Evolutionary conservation across 2,797 vertebrate genomes (phyloP).

Genomic region (Danio tinwini): DNA sequence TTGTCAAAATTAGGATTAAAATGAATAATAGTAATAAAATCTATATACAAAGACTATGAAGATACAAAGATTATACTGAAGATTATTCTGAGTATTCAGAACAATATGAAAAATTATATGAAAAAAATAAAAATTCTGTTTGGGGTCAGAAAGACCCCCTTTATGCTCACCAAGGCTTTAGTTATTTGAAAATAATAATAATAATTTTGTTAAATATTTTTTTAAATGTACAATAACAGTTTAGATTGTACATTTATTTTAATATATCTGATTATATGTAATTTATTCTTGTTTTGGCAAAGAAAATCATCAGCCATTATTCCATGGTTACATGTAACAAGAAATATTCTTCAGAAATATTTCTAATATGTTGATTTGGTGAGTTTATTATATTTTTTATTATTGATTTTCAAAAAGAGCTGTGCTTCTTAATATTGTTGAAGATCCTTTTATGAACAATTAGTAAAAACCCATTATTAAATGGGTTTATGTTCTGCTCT

Average conservation of each 20-base stretch:
- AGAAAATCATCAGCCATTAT: background rate
- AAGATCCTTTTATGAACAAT: too few species aligned
- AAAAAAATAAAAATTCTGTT: background rate
- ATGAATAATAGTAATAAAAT: too few species aligned
- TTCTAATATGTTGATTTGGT: background rate
- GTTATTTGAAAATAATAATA: too few species aligned
- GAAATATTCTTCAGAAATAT: background rate
- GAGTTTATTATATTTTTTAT: background rate
- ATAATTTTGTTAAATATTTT: background rate
- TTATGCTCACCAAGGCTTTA: background rate
- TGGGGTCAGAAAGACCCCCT: too few species aligned
- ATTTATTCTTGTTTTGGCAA: background rate
- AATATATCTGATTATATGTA: background rate
- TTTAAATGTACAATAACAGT: background rate
- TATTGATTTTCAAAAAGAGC: background rate
- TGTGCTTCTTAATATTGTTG: background rate
- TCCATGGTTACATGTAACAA: background rate
- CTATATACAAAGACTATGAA: too few species aligned
- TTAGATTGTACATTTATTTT: background rate
- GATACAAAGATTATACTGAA: too few species aligned
- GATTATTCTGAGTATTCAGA: too few species aligned
- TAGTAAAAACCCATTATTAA: too few species aligned
- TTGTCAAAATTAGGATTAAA: background rate
- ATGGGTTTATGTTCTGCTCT: too few species aligned
- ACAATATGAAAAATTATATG: background rate